phyloP scores from a whole-genome alignment of 2,888 invertebrate species.

The Cantharis lateralis region DNA sequence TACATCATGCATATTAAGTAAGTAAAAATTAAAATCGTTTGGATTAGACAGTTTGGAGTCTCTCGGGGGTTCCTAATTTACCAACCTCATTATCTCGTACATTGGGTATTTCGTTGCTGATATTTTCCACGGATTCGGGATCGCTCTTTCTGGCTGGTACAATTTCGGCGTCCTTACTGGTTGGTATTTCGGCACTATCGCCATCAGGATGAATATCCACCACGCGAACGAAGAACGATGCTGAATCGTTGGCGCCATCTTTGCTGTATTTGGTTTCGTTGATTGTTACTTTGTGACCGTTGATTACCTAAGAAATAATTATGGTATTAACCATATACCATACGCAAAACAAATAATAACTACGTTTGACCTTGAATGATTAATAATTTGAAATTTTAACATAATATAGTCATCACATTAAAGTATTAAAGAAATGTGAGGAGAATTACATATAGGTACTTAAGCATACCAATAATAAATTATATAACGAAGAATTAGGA shows the following conservation, averaged over 20 bases:
- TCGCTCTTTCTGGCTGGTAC: conserved; percentile 34
- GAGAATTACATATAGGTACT: too few species aligned
- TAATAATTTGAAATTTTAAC: background rate
- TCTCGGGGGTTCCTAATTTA: conserved; percentile 46
- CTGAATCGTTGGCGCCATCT: conserved; percentile 49
- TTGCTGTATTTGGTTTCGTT: conserved; percentile 60
- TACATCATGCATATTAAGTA: conserved; percentile 25
- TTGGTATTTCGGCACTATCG: conserved; percentile 24
- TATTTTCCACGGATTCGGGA: conserved; percentile 43
- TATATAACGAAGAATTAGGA: background rate
- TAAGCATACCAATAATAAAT: too few species aligned
- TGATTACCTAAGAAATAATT: conserved; percentile 58
- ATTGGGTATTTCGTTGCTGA: conserved; percentile 47
- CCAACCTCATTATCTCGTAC: conserved; percentile 48
- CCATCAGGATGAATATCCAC: conserved; percentile 58
- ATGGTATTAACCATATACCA: background rate
- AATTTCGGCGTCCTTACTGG: conserved; percentile 25
- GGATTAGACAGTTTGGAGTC: conserved; percentile 37
- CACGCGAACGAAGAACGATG: conserved; percentile 53
- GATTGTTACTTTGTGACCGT: conserved; percentile 60
- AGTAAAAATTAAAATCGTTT: background rate
- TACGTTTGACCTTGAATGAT: background rate
- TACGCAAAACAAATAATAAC: background rate
- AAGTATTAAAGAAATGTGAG: too few species aligned
- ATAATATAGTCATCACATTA: background rate